phyloP scores from a whole-genome alignment of 2,888 invertebrate genomes.

The Ceramica pisi region DNA sequence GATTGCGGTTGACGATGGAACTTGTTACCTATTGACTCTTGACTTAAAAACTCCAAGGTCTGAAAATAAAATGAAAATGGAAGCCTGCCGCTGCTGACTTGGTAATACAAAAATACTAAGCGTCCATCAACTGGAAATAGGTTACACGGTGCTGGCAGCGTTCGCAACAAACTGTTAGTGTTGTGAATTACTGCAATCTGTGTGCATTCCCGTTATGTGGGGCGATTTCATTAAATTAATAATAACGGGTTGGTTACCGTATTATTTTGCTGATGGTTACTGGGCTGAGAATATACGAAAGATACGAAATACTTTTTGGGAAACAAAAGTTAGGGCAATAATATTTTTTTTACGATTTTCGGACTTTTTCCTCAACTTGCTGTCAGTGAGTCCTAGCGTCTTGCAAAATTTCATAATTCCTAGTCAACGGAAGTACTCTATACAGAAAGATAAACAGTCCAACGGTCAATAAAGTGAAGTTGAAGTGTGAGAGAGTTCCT shows the following conservation, averaged over 20 bases:
- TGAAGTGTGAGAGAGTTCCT: no score
- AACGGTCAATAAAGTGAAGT: no score
- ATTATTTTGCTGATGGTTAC: slow-evolving; percentile 4
- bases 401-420: no score
- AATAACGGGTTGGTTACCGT: background rate
- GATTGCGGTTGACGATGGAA: no score
- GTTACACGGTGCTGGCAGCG: slow-evolving; percentile 53
- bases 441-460: no score
- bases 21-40: no score
- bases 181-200: slow-evolving; percentile 50
- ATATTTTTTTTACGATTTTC: no score
- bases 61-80: background rate
- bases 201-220: slow-evolving; percentile 28
- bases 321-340: no score
- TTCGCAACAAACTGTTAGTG: slow-evolving; percentile 49
- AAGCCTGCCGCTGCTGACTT: background rate
- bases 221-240: slow-evolving; percentile 42
- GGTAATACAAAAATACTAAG: slow-evolving; percentile 38
- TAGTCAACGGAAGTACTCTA: no score
- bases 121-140: slow-evolving; percentile 33
- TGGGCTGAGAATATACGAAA: background rate
- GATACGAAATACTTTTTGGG: background rate
- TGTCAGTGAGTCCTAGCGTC: no score
- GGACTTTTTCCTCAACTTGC: no score
- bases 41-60: no score